Conservation (phyloP, 2,888 invertebrate genomes). For the Odontomyia ornata region DNA sequence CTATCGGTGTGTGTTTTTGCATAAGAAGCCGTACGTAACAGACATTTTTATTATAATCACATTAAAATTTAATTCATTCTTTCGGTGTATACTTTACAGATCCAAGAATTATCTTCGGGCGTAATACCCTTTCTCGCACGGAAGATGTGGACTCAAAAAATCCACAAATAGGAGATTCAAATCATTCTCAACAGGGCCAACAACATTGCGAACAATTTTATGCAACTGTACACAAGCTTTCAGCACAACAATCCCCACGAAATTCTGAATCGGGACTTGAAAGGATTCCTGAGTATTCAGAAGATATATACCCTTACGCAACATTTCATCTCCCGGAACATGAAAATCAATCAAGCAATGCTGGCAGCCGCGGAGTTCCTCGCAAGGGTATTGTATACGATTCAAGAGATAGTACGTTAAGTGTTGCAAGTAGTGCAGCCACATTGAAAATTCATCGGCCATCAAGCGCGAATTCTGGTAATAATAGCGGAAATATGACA, state of each 20-base stretch:
- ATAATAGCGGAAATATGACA: neutral
- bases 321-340: slow-evolving; percentile 69
- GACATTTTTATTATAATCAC: neutral
- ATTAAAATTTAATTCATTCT: neutral
- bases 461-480: slow-evolving; percentile 14
- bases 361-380: slow-evolving; percentile 46
- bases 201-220: slow-evolving; percentile 67
- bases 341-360: slow-evolving; percentile 66
- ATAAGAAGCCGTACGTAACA: slow-evolving; percentile 66
- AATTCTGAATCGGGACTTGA: slow-evolving; percentile 64
- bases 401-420: slow-evolving; percentile 38
- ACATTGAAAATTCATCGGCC: slow-evolving; percentile 28
- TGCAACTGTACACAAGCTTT: slow-evolving; percentile 66
- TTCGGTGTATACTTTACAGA: slow-evolving; percentile 53
- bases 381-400: slow-evolving; percentile 51
- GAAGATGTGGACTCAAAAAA: slow-evolving; percentile 53
- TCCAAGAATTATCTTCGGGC: slow-evolving; percentile 57
- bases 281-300: slow-evolving; percentile 69
- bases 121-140: slow-evolving; percentile 56
- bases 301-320: slow-evolving; percentile 71
- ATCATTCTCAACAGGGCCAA: slow-evolving; percentile 49
- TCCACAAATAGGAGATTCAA: slow-evolving; percentile 37
- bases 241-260: slow-evolving; percentile 63
- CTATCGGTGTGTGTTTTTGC: slow-evolving; percentile 68
- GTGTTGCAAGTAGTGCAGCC: slow-evolving; percentile 9